Evolutionary conservation across 2,113 vertebrate genomes (phyloP).

Genomic region (Sinocyclocheilus anshuiensis): DNA sequence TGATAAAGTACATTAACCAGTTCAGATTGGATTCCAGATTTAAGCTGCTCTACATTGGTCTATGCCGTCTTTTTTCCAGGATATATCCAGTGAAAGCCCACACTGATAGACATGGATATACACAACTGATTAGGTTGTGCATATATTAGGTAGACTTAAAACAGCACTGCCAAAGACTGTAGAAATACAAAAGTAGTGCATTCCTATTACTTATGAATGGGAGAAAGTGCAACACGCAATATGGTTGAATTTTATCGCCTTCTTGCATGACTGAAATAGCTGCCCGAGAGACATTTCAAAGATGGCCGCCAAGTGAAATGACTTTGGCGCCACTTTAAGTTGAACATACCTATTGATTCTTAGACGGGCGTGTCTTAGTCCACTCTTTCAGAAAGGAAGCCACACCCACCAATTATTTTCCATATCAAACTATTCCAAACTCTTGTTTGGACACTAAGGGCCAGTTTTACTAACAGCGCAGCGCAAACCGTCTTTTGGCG

Average conservation of each 20-base stretch:
- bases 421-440: not conserved
- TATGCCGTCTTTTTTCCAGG: not conserved
- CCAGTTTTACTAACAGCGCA: too few species aligned
- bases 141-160: too few species aligned
- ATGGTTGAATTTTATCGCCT: not conserved
- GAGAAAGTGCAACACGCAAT: too few species aligned
- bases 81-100: not conserved
- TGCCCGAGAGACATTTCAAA: not conserved
- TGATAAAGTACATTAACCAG: not conserved
- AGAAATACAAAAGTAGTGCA: too few species aligned
- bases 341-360: not conserved
- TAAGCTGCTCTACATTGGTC: not conserved
- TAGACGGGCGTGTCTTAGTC: too few species aligned
- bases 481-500: too few species aligned
- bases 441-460: not conserved
- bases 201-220: too few species aligned
- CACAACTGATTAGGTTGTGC: too few species aligned
- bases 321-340: not conserved
- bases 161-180: not conserved
- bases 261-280: not conserved
- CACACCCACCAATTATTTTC: too few species aligned
- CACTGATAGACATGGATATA: not conserved
- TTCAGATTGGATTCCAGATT: not conserved
- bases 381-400: too few species aligned
- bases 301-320: not conserved